phyloP scores from a whole-genome alignment of 1,140 invertebrate species.

The Pygmarrhopalites habei region DNA sequence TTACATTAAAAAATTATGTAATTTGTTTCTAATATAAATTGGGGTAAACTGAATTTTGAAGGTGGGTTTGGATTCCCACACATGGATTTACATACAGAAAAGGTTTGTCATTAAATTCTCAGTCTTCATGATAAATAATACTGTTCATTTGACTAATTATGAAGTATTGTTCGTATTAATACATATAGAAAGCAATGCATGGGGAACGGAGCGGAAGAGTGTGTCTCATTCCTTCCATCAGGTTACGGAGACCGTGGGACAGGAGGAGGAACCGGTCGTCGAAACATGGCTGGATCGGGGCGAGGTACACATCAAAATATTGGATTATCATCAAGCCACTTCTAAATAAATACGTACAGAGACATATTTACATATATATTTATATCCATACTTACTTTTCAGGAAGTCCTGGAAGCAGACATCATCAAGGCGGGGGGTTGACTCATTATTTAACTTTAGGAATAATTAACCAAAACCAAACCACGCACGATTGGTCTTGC shows the following conservation, averaged over 20 bases:
- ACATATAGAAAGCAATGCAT: slow-evolving; percentile 11
- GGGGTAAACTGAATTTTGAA: no score
- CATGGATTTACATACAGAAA: slow-evolving; percentile 92
- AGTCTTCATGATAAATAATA: not conserved
- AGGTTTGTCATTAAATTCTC: slow-evolving; percentile 52
- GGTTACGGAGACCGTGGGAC: slow-evolving; percentile 18
- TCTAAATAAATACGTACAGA: no score
- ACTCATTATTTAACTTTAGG: slow-evolving; percentile 36
- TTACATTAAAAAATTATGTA: no score
- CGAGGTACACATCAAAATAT: no score
- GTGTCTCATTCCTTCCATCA: slow-evolving; percentile 31
- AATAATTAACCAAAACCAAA: slow-evolving; percentile 7
- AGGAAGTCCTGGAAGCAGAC: no score
- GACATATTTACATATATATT: no score
- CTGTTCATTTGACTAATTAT: no score
- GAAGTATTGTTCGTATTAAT: no score
- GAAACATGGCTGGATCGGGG: not conserved
- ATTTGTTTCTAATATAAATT: no score
- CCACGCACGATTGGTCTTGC: slow-evolving; percentile 17
- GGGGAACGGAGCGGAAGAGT: slow-evolving; percentile 25
- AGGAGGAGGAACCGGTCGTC: slow-evolving; percentile 2
- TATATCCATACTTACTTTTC: no score
- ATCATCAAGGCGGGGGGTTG: slow-evolving; percentile 38
- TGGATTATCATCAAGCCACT: no score
- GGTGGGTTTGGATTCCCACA: slow-evolving; percentile 89